Evolutionary conservation across 2,797 vertebrate species (phyloP), one percentile per base, ranked within the genome.

Genomic region (Pitangus sulphuratus): DNA sequence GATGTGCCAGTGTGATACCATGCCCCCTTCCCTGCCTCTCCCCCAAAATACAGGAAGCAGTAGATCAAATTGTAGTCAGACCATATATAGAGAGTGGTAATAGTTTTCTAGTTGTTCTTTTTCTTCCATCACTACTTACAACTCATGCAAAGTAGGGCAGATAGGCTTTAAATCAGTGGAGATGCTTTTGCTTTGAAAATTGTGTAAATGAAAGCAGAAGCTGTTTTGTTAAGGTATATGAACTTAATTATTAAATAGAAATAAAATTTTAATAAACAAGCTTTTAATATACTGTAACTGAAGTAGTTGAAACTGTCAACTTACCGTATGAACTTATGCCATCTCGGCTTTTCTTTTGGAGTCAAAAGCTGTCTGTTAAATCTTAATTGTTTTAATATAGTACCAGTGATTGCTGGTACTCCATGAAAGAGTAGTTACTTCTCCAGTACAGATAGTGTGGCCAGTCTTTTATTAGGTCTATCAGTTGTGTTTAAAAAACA

Each of bases 31-130:
- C 30, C 16, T 78, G 15, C 30, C 20, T 84, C 15, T 75, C 19
- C 4, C 16, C 3, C 20, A 48, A 26, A 71, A 69, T 44, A n/a
- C 12, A 35, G 54, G 50, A 60, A 66, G 9, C 5, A 60, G 11
- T 31, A 75, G 13, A 45, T 53, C 3, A 48, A 45, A 53, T 37
- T n/a, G 21, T 81, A 81, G 39, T 33, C 48, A 80, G 45, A 51
- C 26, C 7, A 4, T 35, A 8, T 30, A 19, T 1, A 11, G 24
- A 64, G 10, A 26, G 1, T 37, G 6, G 1, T 42, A 17, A 39
- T 45, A 33, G 28, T 69, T 71, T 45, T 62, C 16, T 74, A 9
- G 9, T 83, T 69, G 50, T 3, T 50, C 37, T 42, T 79, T 44
- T 80, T 50, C 30, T 66, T 81, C 28, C 7, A 6, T 74, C 26